phyloP scores from a whole-genome alignment of 2,797 vertebrate genomes.

The Antennarius maculatus region DNA sequence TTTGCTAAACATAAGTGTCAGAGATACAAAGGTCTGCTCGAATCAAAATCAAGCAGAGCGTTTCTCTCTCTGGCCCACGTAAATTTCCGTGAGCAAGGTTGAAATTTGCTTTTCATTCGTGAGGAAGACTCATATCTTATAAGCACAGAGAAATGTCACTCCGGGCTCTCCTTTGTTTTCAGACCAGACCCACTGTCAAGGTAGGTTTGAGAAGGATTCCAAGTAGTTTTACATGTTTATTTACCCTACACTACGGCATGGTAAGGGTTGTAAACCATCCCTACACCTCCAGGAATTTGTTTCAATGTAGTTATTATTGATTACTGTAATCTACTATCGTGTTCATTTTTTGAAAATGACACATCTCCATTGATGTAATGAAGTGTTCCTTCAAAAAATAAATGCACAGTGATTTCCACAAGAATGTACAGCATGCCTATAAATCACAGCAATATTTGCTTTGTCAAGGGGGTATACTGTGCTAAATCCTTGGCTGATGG shows the following conservation, averaged over 20 bases:
- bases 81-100: constrained; percentile 40
- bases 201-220: constrained; percentile 27
- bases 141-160: constrained; percentile 26
- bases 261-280: constrained; percentile 19
- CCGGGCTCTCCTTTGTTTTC: constrained; percentile 2
- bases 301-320: not conserved
- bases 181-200: not conserved
- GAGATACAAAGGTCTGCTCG: constrained; percentile 33
- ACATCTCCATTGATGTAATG: too few species aligned
- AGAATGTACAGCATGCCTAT: not conserved
- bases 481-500: not conserved
- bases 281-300: not conserved
- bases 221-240: not conserved
- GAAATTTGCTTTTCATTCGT: constrained; percentile 59
- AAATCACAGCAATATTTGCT: not conserved
- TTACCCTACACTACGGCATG: not conserved
- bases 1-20: constrained; percentile 38
- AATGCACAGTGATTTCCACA: not conserved
- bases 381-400: not conserved
- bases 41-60: constrained; percentile 47
- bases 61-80: constrained; percentile 39
- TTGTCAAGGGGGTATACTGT: not conserved
- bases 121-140: constrained; percentile 42
- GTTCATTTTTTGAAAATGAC: too few species aligned
- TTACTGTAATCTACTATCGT: not conserved